Base-by-base conservation (phyloP, 2,888 invertebrate species). In the Germaria angustata region DNA sequence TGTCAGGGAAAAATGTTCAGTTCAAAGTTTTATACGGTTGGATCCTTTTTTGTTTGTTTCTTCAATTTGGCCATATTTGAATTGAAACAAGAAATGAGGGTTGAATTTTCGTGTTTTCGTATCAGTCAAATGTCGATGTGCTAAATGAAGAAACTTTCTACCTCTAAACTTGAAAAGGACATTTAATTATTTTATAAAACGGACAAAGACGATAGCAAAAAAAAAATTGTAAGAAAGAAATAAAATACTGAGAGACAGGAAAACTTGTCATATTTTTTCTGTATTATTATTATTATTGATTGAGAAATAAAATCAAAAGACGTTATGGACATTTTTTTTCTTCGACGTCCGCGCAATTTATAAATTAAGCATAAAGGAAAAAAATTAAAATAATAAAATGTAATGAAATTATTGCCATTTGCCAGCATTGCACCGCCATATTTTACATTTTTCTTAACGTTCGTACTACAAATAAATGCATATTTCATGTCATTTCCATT, bases 341-440 rank as follows among this genome's bases (percentile, higher is more conserved):
- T 69, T 24, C 34, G 44, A 69, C 15, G 53, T 55, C 15, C 63
- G 69, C 63, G 46, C 46, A 28, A 22, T 71, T 44, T n/a, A 76
- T 66, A 76, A 59, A 49, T 66, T 66, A 61, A 51, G n/a, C 72
- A 57, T 17, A 34, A 55, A 55, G 46, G 15, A 34, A 20, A 41
- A 36, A 17, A 13, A 59, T 44, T 51, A 46, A 63, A 65, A 73
- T 73, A 73, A 78, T 81, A 68, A 81, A 63, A 65, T 65, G 17
- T 82, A 78, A 82, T 82, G 68, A 59, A 82, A 82, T 82, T 82
- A 82, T 75, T 82, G 69, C 55, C 68, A 78, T 69, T 82, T 73
- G 44, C 39, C 66, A 51, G 46, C 17, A 65, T 57, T 65, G 24
- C 49, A 57, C 59, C 71, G 65, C 59, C 78, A 49, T 65, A 28